A percentile compares a stretch with the other conserved stretches of the same genome.
These are phyloP conservation scores for Mustela nigripes DNA, from an alignment of 2,113 vertebrate genomes.

Conservation along the genomic window DNA sequence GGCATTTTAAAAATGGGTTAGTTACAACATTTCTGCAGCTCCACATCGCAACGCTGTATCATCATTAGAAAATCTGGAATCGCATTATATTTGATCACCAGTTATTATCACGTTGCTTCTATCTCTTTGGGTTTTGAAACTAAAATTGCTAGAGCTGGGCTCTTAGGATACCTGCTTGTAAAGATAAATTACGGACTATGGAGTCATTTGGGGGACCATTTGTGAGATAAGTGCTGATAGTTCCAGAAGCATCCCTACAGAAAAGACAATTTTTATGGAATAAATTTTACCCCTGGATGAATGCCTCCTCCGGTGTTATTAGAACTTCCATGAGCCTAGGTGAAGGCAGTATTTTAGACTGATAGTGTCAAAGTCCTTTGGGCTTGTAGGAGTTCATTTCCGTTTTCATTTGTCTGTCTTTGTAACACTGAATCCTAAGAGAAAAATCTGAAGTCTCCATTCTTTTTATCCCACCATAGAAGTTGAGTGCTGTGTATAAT, in stretches of 20 bases:
- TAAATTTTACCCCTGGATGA: neutral
- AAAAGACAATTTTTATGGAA: neutral
- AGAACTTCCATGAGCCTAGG: neutral
- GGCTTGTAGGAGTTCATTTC: neutral
- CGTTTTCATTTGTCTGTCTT: neutral
- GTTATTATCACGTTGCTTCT: neutral
- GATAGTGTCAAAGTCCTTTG: neutral
- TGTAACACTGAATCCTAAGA: constrained; percentile 73
- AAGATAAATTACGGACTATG: neutral
- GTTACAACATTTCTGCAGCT: neutral
- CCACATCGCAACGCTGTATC: neutral
- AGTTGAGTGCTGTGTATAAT: neutral
- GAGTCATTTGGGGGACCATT: neutral
- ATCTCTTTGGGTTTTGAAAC: neutral
- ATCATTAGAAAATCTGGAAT: neutral
- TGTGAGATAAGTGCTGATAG: neutral
- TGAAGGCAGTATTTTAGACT: neutral
- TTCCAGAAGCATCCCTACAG: neutral
- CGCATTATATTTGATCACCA: neutral
- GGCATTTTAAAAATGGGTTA: neutral
- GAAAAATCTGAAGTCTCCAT: constrained; percentile 82
- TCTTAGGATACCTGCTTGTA: neutral
- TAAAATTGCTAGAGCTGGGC: neutral
- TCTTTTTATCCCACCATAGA: constrained; percentile 75
- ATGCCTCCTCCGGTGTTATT: neutral